These are phyloP conservation scores for Microplitis demolitor DNA, from an alignment of 1,140 invertebrate genomes.

Conservation along the genomic window DNA sequence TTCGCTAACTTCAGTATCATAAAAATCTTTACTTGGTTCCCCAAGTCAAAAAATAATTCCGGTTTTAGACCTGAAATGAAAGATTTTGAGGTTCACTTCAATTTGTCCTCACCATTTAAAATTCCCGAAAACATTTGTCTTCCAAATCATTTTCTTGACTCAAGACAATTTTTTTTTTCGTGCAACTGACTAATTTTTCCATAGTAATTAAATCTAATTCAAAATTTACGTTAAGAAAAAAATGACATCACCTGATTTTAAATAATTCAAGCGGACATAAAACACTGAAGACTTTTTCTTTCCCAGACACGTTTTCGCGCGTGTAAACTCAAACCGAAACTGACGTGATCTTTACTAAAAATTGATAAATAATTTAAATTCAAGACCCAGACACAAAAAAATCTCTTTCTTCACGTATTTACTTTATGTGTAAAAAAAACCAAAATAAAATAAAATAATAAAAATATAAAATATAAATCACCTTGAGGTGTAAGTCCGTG, in stretches of 20 bases:
- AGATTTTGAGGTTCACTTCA: too few species aligned
- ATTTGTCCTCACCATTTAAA: too few species aligned
- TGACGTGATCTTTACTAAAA: not conserved
- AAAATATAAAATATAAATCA: conserved; percentile 30
- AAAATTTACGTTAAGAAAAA: not conserved
- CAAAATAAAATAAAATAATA: not conserved
- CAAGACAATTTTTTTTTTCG: too few species aligned
- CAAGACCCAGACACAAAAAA: too few species aligned
- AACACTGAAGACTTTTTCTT: not conserved
- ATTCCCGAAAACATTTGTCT: too few species aligned
- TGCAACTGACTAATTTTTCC: too few species aligned
- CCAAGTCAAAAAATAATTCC: too few species aligned
- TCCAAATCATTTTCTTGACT: too few species aligned
- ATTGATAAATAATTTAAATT: not conserved
- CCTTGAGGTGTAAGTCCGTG: conserved; percentile 59
- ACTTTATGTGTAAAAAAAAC: not conserved
- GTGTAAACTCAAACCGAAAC: not conserved
- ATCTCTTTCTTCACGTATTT: not conserved
- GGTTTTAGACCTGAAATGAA: too few species aligned
- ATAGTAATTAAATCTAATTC: too few species aligned
- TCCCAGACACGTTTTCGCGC: not conserved
- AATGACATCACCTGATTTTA: not conserved
- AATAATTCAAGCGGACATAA: not conserved
- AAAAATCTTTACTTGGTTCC: too few species aligned
- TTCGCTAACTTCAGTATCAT: too few species aligned